Conservation (phyloP, 2,888 invertebrate species). For the Drepanosiphum platanoidis region DNA sequence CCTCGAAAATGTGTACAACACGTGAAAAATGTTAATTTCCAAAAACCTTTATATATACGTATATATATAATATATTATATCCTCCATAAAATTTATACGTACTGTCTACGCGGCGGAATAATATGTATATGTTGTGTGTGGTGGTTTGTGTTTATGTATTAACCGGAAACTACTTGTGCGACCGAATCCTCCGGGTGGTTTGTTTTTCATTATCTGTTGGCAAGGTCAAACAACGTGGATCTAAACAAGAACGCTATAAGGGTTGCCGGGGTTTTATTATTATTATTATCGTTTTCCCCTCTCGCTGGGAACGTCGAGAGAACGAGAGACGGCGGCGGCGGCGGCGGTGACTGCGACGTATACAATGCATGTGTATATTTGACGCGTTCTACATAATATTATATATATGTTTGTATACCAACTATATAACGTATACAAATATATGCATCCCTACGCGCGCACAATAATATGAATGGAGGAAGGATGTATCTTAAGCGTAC, state of each 20-base stretch:
- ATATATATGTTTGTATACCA: too few species aligned
- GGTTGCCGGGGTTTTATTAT: slow-evolving; percentile 23
- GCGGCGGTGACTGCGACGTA: neutral
- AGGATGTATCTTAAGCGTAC: neutral
- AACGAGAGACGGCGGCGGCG: neutral
- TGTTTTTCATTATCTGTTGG: slow-evolving; percentile 52
- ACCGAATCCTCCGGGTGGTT: slow-evolving; percentile 21
- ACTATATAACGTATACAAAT: neutral
- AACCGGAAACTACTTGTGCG: slow-evolving; percentile 58
- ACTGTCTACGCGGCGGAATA: neutral
- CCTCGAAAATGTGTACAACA: slow-evolving; percentile 34
- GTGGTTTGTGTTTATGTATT: slow-evolving; percentile 46
- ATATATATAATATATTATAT: slow-evolving; percentile 26
- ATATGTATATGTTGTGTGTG: slow-evolving; percentile 24
- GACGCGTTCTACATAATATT: too few species aligned
- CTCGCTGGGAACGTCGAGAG: neutral
- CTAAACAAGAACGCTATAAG: slow-evolving; percentile 48
- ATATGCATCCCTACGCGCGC: slow-evolving; percentile 14
- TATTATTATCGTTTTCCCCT: neutral
- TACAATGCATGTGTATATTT: too few species aligned
- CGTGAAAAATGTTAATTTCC: slow-evolving; percentile 45
- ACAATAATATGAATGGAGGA: slow-evolving; percentile 18
- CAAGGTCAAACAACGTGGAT: slow-evolving; percentile 16
- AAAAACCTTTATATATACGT: too few species aligned
- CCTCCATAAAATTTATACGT: slow-evolving; percentile 6